Base-by-base conservation (phyloP, 2,888 invertebrate species). In the Acanthopleura granulata region DNA sequence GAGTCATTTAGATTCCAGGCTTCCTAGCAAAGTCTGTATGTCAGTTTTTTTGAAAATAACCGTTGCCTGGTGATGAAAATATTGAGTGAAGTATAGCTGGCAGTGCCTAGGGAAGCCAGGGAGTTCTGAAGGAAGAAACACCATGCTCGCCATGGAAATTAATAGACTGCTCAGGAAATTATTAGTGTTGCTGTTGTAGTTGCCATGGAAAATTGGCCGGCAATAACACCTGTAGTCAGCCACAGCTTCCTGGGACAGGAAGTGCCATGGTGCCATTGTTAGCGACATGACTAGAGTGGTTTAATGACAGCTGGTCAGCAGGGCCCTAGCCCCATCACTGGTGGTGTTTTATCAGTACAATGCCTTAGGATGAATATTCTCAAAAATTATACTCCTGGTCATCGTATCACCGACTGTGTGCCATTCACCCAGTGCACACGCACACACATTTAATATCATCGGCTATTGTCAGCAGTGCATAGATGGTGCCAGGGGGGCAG, bases 161-260 rank as follows among this genome's bases (percentile, higher is more conserved):
- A 66, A 66, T 66, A 66, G 66, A 15, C 29, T 15, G 16, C 25
- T 27, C 66, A 66, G 66, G 66, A 66, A 66, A 66, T 66, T 22
- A 66, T 22, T 66, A 16, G 22, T 22, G 66, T 22, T 66, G 66
- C 29, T 27, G 16, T 66, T 66, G 29, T 27, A 66, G 66, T 66
- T 66, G 66, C 66, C 66, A 66, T 66, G 66, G 66, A 66, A 66
- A 66, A 27, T 22, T 40, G 22, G 18, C 57, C 12, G 25, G 29
- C 29, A 22, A 66, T 22, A 66, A 66, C 22, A 66, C 66, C 66
- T 27, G 66, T 27, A 66, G 22, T 66, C 22, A 6, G 66, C 25
- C 16, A 27, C 15, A 3, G 66, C 29, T 66, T 66, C 29, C 66
- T 25, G 22, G 29, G n/a, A 57, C 57, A 57, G 57, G 57, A 57